Percentiles rank a stretch among this genome's conserved stretches.
These are phyloP conservation scores for Epinotia brunnichana DNA, from an alignment of 2,888 invertebrate genomes.

Conservation along the genomic window DNA sequence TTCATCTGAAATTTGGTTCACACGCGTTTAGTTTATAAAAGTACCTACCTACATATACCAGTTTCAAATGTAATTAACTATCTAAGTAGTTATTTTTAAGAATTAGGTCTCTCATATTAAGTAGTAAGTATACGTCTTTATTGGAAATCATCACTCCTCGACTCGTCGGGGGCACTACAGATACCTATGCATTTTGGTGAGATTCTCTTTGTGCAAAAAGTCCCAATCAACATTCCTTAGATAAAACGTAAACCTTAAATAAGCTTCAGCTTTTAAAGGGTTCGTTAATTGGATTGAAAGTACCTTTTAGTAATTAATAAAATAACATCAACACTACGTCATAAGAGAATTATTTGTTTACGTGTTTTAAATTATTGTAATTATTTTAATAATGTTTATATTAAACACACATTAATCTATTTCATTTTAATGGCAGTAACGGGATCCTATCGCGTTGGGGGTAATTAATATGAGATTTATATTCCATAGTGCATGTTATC, in stretches of 20 bases:
- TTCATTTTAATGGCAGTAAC: conserved; percentile 44
- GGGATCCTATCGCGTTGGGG: conserved; percentile 56
- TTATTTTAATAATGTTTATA: conserved; percentile 29
- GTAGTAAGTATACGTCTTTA: neutral
- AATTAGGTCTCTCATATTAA: neutral
- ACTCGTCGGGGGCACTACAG: no score
- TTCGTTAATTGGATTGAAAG: neutral
- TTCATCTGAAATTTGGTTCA: neutral
- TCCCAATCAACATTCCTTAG: conserved; percentile 39
- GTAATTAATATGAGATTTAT: conserved; percentile 62
- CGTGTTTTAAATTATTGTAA: conserved; percentile 20
- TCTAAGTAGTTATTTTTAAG: neutral
- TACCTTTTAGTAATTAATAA: conserved; percentile 15
- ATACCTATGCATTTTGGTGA: neutral
- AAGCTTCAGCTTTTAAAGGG: conserved; percentile 18
- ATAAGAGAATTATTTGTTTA: conserved; percentile 17
- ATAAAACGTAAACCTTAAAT: conserved; percentile 24
- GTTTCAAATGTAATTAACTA: neutral
- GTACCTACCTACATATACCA: neutral
- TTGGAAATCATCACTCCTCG: conserved; percentile 8
- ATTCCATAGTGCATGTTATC: conserved; percentile 54
- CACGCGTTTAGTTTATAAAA: neutral
- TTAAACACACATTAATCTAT: conserved; percentile 27
- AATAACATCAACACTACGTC: conserved; percentile 3
- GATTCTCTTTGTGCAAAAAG: conserved; percentile 25